phyloP scores from a whole-genome alignment of 2,797 vertebrate species.

The Aselliscus stoliczkanus region DNA sequence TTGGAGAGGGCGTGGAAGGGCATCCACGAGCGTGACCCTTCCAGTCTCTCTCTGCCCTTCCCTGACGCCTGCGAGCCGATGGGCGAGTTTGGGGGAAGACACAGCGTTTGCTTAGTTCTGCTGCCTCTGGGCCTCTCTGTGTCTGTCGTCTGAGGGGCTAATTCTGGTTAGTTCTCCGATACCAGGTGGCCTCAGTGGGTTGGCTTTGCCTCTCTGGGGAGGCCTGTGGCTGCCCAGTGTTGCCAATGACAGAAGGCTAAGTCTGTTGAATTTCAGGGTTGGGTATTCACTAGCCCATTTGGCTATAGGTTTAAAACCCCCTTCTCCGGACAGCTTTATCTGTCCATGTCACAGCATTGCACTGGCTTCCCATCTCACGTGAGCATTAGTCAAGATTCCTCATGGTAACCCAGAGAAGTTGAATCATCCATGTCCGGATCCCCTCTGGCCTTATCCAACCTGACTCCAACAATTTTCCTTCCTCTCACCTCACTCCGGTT shows the following conservation, averaged over 20 bases:
- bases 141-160: background rate
- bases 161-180: background rate
- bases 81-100: background rate
- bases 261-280: background rate
- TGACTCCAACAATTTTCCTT: background rate
- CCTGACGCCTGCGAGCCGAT: background rate
- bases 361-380: background rate
- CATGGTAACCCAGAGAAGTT: no score
- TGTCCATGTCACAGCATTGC: background rate
- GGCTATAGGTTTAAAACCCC: background rate
- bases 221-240: background rate
- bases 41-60: background rate
- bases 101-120: rapidly evolving
- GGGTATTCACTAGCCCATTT: background rate
- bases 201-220: background rate
- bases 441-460: background rate
- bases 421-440: rapidly evolving
- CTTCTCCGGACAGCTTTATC: background rate
- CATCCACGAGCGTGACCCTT: rapidly evolving
- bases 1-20: background rate
- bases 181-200: background rate
- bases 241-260: background rate
- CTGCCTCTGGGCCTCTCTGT: background rate
- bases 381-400: background rate
- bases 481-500: background rate